phyloP scores from a whole-genome alignment of 2,888 invertebrate genomes.

The Phanerotoma sp. region DNA sequence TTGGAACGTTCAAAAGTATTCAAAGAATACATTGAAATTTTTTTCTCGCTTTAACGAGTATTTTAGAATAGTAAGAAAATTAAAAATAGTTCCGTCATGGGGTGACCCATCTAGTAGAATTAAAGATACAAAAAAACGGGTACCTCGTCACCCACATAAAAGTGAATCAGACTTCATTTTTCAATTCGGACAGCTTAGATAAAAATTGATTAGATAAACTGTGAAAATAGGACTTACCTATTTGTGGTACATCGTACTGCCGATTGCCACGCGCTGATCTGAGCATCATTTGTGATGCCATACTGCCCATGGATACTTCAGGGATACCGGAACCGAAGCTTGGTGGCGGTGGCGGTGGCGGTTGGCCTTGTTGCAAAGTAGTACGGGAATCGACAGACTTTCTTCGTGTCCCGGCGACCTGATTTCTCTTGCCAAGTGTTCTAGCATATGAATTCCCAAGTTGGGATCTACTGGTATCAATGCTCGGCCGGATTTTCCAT shows the following conservation, averaged over 20 bases:
- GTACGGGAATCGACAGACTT: slow-evolving; percentile 21
- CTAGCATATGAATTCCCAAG: slow-evolving; percentile 1
- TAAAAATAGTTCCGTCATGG: no score
- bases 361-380: slow-evolving; percentile 40
- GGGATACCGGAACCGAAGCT: slow-evolving; percentile 53
- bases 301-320: slow-evolving; percentile 47
- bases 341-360: slow-evolving; percentile 65
- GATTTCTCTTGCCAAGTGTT: slow-evolving; percentile 20
- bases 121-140: no score
- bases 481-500: slow-evolving; percentile 7
- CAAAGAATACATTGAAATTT: no score
- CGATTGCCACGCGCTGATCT: slow-evolving; percentile 67
- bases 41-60: no score
- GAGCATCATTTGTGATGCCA: slow-evolving; percentile 77
- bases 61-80: no score
- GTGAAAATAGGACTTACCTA: slow-evolving; percentile 65
- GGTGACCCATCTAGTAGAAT: no score
- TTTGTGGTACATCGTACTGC: slow-evolving; percentile 84
- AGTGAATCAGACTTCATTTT: no score
- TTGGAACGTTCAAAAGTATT: no score
- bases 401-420: slow-evolving; percentile 25
- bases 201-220: not conserved
- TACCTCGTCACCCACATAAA: no score
- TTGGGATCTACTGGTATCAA: slow-evolving; percentile 2
- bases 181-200: no score